Percentiles rank a stretch among this genome's conserved stretches.
Evolutionary conservation across 2,888 invertebrate genomes (phyloP).

Genomic region (Microdon myrmicae): DNA sequence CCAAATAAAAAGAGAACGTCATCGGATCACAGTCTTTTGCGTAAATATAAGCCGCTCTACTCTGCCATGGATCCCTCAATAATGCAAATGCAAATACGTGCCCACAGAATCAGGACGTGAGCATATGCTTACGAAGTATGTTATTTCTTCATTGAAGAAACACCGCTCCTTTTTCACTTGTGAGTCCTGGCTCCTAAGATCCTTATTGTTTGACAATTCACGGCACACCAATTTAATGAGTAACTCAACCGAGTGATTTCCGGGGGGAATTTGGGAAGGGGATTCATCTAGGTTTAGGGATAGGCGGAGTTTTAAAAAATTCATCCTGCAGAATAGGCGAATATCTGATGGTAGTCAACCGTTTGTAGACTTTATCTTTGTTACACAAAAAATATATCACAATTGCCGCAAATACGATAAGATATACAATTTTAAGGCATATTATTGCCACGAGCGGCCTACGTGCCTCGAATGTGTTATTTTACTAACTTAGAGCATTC

Average conservation of each 20-base stretch:
- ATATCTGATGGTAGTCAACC: constrained; percentile 32
- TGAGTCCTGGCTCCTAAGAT: constrained; percentile 20
- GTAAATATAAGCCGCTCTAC: too few species aligned
- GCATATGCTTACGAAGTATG: constrained; percentile 17
- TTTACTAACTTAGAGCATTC: constrained; percentile 1
- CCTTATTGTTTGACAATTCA: constrained; percentile 43
- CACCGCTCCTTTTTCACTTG: constrained; percentile 1
- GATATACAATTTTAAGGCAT: constrained; percentile 52
- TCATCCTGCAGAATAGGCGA: constrained; percentile 6
- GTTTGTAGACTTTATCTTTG: constrained; percentile 41
- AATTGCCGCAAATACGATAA: constrained; percentile 52
- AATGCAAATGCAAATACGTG: too few species aligned
- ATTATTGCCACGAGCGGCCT: constrained; percentile 52
- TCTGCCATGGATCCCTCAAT: too few species aligned
- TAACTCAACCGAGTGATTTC: constrained; percentile 38
- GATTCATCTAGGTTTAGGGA: too few species aligned
- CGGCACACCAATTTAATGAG: constrained; percentile 35
- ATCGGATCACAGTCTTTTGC: too few species aligned
- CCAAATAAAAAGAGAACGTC: too few species aligned
- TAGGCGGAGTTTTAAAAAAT: constrained; percentile 15
- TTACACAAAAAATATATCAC: constrained; percentile 40
- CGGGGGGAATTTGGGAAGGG: constrained; percentile 6
- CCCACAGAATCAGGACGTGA: too few species aligned
- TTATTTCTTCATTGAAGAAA: constrained; percentile 32
- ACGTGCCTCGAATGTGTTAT: constrained; percentile 51